A percentile compares a stretch with the other conserved stretches of the same genome.
These are phyloP conservation scores for Acanthurus leucopareius DNA, from an alignment of 2,797 vertebrate genomes.

Conservation along the genomic window DNA sequence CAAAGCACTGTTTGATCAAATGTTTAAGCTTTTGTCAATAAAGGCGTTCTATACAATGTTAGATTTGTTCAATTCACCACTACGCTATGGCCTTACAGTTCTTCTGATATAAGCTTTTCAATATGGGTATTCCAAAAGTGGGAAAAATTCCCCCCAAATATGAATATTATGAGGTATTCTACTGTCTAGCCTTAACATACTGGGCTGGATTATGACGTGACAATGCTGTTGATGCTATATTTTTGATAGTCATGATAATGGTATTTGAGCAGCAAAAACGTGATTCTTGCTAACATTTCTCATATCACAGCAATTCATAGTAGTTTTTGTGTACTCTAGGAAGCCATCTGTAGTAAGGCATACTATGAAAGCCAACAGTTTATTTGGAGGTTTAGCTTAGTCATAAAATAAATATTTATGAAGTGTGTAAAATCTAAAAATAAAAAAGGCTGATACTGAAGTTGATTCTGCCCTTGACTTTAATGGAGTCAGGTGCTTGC, in stretches of 20 bases:
- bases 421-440: not conserved
- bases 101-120: no score
- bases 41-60: no score
- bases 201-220: not conserved
- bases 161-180: no score
- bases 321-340: not conserved
- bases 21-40: no score
- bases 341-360: not conserved
- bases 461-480: constrained; percentile 7
- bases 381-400: not conserved
- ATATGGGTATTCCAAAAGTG: no score
- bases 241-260: no score
- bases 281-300: not conserved
- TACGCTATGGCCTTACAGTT: no score
- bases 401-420: not conserved
- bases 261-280: not conserved
- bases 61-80: no score
- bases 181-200: not conserved
- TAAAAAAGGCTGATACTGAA: not conserved
- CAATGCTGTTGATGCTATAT: no score
- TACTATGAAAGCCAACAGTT: not conserved
- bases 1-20: no score
- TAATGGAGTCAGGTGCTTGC: not conserved
- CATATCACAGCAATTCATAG: not conserved
- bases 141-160: no score